These are phyloP conservation scores for Eudasyphora cyanicolor DNA, from an alignment of 2,888 invertebrate genomes.

Conservation along the genomic window DNA sequence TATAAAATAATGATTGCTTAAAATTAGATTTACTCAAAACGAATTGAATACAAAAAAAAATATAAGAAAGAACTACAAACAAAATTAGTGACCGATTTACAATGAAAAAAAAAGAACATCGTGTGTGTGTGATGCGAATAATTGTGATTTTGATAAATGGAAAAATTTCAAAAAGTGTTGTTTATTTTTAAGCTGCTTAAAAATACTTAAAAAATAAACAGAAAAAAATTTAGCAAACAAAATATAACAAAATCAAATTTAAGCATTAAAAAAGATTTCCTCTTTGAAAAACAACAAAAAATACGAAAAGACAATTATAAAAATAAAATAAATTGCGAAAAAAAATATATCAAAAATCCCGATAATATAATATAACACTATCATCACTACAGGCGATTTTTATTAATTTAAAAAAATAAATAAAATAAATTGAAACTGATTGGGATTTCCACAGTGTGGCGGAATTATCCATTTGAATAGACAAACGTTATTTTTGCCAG, in stretches of 20 bases:
- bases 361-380: slow-evolving; percentile 29
- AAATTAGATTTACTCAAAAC: slow-evolving; percentile 33
- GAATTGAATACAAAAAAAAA: slow-evolving; percentile 40
- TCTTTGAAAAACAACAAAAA: background rate
- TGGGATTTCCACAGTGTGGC: slow-evolving; percentile 60
- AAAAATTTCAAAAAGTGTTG: slow-evolving; percentile 28
- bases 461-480: slow-evolving; percentile 25
- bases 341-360: background rate
- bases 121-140: slow-evolving; percentile 47
- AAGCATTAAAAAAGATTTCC: background rate
- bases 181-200: slow-evolving; percentile 10
- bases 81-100: slow-evolving; percentile 38
- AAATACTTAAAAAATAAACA: slow-evolving; percentile 30
- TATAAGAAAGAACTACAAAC: slow-evolving; percentile 13
- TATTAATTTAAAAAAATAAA: slow-evolving; percentile 63
- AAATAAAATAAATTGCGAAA: background rate
- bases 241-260: background rate
- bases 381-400: slow-evolving; percentile 41
- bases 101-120: slow-evolving; percentile 44
- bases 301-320: background rate
- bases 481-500: background rate
- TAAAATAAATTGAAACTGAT: slow-evolving; percentile 66
- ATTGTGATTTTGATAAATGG: background rate
- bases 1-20: background rate
- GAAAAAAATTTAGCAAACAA: slow-evolving; percentile 2